Conservation (phyloP, 2,888 invertebrate genomes). For the Colostygia pectinataria region DNA sequence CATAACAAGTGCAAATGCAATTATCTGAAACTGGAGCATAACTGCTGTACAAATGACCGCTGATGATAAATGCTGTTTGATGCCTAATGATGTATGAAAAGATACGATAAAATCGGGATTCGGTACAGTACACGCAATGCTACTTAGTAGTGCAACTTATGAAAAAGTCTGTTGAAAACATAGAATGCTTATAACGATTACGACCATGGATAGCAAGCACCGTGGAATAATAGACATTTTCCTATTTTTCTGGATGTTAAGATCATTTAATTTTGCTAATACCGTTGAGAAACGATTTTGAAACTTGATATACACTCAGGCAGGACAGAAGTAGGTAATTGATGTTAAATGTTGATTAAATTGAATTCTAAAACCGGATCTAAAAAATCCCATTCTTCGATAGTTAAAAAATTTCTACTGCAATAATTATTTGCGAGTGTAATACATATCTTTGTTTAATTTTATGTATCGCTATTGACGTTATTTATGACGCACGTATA, state of each 20-base stretch:
- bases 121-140: constrained; percentile 11
- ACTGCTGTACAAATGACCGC: constrained; percentile 54
- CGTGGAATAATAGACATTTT: no score
- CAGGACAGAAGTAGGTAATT: no score
- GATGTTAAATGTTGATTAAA: no score
- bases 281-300: no score
- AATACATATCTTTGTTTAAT: not conserved
- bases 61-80: constrained; percentile 38
- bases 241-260: no score
- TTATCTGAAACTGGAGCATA: constrained; percentile 67
- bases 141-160: not conserved
- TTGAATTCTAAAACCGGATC: no score
- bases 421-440: no score
- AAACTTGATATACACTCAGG: no score
- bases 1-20: constrained; percentile 68
- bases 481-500: constrained; percentile 11
- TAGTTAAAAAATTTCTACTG: no score
- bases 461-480: constrained; percentile 4
- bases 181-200: not conserved
- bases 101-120: constrained; percentile 23
- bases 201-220: no score
- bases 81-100: constrained; percentile 37
- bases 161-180: not conserved
- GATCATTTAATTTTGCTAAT: no score
- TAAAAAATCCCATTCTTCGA: no score